phyloP scores from a whole-genome alignment of 2,888 invertebrate genomes.

The Frankliniella intonsa region DNA sequence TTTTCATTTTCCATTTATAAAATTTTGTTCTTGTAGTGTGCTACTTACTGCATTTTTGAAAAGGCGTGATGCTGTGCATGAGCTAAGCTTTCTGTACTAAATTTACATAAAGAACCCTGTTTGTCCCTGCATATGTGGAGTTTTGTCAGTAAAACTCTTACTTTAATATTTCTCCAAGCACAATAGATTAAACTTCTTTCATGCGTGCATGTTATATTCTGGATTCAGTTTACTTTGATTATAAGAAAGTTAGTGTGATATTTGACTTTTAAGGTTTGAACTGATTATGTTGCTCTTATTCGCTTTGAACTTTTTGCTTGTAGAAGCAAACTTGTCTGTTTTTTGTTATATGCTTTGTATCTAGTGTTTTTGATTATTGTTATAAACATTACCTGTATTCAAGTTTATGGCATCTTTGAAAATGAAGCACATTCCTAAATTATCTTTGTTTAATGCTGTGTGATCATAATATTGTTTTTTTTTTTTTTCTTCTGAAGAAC shows the following conservation, averaged over 20 bases:
- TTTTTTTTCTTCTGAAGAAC: background rate
- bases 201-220: background rate
- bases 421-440: background rate
- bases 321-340: background rate
- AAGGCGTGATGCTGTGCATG: background rate
- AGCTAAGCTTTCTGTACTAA: background rate
- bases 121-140: background rate
- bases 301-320: background rate
- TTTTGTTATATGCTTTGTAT: background rate
- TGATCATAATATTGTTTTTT: background rate
- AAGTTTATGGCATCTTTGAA: no score
- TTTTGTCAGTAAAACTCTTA: background rate
- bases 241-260: background rate
- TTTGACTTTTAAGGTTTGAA: conserved; percentile 13
- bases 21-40: background rate
- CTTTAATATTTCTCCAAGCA: background rate
- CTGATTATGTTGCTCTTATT: background rate
- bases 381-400: no score
- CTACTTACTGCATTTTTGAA: background rate
- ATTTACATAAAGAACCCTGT: background rate
- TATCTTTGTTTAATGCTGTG: background rate
- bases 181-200: background rate
- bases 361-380: no score
- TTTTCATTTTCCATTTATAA: background rate
- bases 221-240: background rate